These are phyloP conservation scores for Papilio protenor DNA, from an alignment of 2,888 invertebrate species.

Conservation along the genomic window DNA sequence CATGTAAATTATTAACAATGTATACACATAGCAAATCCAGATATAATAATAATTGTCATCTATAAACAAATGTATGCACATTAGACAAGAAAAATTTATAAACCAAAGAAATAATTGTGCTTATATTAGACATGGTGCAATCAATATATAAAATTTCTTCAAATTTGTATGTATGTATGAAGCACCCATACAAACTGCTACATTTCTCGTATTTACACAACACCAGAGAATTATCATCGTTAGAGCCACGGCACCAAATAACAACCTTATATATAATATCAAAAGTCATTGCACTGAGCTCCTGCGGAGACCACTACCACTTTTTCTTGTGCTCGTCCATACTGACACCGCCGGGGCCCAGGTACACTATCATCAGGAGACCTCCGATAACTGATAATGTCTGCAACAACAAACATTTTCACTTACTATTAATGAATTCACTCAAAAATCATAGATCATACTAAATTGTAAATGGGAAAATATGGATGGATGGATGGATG, in stretches of 20 bases:
- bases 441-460: no score
- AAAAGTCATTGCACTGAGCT: conserved; percentile 40
- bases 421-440: no score
- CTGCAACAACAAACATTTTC: conserved; percentile 85
- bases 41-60: neutral
- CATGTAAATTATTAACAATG: neutral
- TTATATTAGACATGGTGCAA: neutral
- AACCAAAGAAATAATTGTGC: neutral
- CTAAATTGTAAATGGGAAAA: no score
- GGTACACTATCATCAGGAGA: conserved; percentile 97
- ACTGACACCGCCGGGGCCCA: conserved; percentile 99
- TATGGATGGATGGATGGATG: no score
- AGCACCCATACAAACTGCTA: conserved; percentile 26
- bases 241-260: conserved; percentile 38
- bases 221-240: conserved; percentile 31
- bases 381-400: conserved; percentile 99
- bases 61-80: neutral
- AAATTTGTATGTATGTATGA: conserved; percentile 3
- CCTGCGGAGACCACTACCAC: conserved; percentile 87
- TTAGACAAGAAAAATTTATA: neutral
- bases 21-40: neutral
- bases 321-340: conserved; percentile 99
- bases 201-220: conserved; percentile 36
- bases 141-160: neutral
- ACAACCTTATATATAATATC: conserved; percentile 45